Conservation (phyloP, 2,113 vertebrate species). For the Campylorhamphus procurvoides region DNA sequence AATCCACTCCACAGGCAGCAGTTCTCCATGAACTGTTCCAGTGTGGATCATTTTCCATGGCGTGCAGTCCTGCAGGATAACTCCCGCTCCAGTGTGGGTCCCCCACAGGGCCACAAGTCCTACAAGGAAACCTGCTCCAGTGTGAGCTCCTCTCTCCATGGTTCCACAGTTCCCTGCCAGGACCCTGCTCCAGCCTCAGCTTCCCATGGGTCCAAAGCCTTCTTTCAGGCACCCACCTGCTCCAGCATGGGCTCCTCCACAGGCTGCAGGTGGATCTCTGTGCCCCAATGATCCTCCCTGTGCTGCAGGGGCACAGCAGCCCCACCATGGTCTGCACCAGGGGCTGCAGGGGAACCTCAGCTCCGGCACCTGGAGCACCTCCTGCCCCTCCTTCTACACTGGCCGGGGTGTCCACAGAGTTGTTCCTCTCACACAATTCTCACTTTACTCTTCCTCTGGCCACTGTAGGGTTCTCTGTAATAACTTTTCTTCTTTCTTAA, state of each 20-base stretch:
- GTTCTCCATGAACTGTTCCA: not conserved
- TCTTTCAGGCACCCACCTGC: not conserved
- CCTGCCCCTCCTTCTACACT: not conserved
- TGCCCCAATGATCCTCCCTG: not conserved
- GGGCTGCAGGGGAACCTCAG: not conserved
- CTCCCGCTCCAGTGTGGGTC: not conserved
- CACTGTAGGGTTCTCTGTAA: not conserved
- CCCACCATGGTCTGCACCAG: not conserved
- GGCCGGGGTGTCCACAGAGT: not conserved
- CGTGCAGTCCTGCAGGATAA: not conserved
- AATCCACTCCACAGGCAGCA: not conserved
- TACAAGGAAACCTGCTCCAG: not conserved
- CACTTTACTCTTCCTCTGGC: not conserved
- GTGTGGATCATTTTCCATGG: not conserved
- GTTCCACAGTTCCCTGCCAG: not conserved
- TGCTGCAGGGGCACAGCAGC: not conserved
- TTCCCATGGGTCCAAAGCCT: not conserved
- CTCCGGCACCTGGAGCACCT: not conserved
- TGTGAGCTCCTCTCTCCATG: not conserved
- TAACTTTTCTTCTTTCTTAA: not conserved
- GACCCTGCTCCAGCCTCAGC: not conserved
- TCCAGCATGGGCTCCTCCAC: not conserved
- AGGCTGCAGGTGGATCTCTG: not conserved
- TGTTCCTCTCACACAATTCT: not conserved
- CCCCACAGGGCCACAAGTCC: not conserved